These are phyloP conservation scores for Xerus inauris DNA, from an alignment of 2,113 vertebrate genomes.

Conservation along the genomic window DNA sequence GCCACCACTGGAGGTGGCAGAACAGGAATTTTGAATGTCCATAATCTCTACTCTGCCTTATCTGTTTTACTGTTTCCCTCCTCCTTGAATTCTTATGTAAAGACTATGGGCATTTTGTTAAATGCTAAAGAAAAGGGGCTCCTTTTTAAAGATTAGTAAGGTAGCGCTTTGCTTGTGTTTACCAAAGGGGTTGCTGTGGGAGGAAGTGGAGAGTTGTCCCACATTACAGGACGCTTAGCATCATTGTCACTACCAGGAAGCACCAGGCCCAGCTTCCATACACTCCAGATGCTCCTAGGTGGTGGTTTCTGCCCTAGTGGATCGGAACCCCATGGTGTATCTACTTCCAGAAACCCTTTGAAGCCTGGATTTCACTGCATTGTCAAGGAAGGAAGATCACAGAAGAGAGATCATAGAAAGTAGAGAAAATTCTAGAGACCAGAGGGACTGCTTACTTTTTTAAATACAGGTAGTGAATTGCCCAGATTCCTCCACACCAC, in stretches of 20 bases:
- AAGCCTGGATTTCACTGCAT: not conserved
- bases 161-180: not conserved
- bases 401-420: not conserved
- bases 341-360: not conserved
- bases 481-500: not conserved
- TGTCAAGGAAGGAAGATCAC: not conserved
- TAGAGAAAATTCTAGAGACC: not conserved
- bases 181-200: not conserved
- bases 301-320: too few species aligned
- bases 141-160: not conserved
- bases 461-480: not conserved
- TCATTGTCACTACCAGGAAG: not conserved
- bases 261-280: too few species aligned
- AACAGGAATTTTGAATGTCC: not conserved
- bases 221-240: not conserved
- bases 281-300: not conserved
- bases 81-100: not conserved
- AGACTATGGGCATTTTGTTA: not conserved
- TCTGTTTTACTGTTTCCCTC: not conserved
- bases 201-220: not conserved
- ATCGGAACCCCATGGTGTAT: not conserved
- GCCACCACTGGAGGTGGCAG: not conserved
- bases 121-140: not conserved
- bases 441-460: not conserved
- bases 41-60: not conserved